These are phyloP conservation scores for Mus minutoides DNA, from an alignment of 2,797 vertebrate genomes.

Conservation along the genomic window DNA sequence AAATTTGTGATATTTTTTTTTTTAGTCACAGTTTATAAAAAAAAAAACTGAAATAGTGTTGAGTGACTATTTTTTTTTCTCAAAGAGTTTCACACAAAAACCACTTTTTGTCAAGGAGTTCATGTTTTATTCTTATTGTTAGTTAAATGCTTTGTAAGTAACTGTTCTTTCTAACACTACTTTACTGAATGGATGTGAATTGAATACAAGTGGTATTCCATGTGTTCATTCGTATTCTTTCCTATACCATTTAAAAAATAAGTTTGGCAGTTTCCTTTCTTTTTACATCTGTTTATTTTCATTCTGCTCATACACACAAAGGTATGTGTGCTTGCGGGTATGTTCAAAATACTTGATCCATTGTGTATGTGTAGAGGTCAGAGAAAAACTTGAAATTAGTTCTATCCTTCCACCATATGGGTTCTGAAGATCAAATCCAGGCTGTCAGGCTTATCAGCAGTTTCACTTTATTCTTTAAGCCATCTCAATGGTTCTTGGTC, in stretches of 20 bases:
- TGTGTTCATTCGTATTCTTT: neutral
- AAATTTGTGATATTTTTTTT: neutral
- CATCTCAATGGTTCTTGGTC: neutral
- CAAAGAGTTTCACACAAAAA: conserved; percentile 1
- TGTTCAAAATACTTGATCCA: neutral
- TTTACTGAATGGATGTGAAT: neutral
- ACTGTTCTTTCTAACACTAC: neutral
- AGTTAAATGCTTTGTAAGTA: neutral
- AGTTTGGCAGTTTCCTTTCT: neutral
- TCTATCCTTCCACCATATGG: neutral
- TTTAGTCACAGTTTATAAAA: neutral
- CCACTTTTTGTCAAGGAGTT: neutral
- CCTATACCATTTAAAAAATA: neutral
- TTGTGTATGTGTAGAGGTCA: neutral
- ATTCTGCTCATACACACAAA: neutral
- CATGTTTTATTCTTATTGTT: neutral
- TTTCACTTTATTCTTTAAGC: neutral
- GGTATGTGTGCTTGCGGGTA: neutral
- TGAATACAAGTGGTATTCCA: neutral
- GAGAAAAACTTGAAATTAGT: neutral
- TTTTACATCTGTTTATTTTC: neutral
- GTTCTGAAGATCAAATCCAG: neutral
- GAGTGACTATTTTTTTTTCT: neutral
- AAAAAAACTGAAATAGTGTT: neutral
- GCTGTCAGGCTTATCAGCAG: neutral